Percentiles rank a stretch among this genome's conserved stretches.
These are phyloP conservation scores for Nomada ferruginata DNA, from an alignment of 2,888 invertebrate genomes.

Conservation along the genomic window DNA sequence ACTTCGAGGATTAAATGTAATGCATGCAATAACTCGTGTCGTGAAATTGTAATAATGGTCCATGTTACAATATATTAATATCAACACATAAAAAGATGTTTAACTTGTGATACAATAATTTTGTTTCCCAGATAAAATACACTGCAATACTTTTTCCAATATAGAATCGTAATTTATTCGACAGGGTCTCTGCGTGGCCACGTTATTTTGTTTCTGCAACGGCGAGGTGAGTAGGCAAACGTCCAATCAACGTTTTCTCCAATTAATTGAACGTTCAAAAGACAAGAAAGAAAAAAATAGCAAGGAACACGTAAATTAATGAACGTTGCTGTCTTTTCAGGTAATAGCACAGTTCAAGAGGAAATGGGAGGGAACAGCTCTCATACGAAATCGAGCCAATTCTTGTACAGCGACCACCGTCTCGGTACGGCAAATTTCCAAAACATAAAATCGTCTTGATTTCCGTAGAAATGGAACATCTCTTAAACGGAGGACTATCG, in stretches of 20 bases:
- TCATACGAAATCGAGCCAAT: conserved; percentile 90
- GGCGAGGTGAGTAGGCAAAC: conserved; percentile 90
- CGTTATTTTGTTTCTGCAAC: conserved; percentile 97
- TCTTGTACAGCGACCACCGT: conserved; percentile 94
- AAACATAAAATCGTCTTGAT: conserved; percentile 28
- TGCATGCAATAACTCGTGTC: no score
- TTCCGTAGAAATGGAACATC: conserved; percentile 9
- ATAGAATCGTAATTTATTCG: conserved; percentile 71
- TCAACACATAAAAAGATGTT: no score
- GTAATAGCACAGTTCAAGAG: conserved; percentile 92
- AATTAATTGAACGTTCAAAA: not conserved
- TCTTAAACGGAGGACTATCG: conserved; percentile 6
- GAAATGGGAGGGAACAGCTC: conserved; percentile 90
- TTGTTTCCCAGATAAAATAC: no score
- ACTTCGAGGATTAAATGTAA: no score
- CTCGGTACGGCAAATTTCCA: conserved; percentile 89
- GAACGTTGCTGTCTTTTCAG: conserved; percentile 77
- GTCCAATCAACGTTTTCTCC: not conserved
- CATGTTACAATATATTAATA: no score
- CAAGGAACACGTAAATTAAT: conserved; percentile 8
- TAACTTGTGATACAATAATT: no score
- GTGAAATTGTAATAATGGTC: no score
- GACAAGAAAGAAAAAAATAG: not conserved
- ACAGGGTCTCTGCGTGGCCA: conserved; percentile 96
- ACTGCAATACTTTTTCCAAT: no score